A percentile compares a stretch with the other conserved stretches of the same genome.
phyloP scores from a whole-genome alignment of 2,888 invertebrate genomes.

The Heteromyza rotundicornis region DNA sequence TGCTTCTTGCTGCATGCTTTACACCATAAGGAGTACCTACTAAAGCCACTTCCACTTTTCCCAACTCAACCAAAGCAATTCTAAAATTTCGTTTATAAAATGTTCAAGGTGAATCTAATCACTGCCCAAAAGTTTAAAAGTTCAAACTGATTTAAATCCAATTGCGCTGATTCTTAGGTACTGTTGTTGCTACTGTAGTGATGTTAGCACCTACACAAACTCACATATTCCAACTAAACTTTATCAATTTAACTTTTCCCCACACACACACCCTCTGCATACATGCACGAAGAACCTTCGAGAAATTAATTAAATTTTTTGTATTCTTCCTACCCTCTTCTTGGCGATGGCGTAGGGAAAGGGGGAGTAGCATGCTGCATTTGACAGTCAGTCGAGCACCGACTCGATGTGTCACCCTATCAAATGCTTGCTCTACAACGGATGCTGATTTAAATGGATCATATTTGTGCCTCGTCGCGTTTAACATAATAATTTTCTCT shows the following conservation, averaged over 20 bases:
- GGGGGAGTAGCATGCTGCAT: neutral
- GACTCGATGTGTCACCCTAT: too few relatives aligned
- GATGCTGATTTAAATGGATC: constrained; percentile 50
- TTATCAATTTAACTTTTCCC: neutral
- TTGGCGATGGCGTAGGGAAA: neutral
- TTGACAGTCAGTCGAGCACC: neutral
- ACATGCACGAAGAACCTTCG: neutral
- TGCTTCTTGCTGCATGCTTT: too few relatives aligned
- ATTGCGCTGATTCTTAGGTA: too few relatives aligned
- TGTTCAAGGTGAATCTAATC: too few relatives aligned
- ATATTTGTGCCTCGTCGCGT: constrained; percentile 21
- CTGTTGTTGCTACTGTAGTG: too few relatives aligned
- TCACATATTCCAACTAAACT: neutral
- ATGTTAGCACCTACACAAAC: too few relatives aligned
- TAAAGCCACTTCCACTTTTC: too few relatives aligned
- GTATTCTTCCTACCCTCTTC: neutral
- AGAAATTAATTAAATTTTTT: constrained; percentile 4
- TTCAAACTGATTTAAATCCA: too few relatives aligned
- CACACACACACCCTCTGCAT: neutral
- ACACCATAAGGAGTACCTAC: too few relatives aligned
- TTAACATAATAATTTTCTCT: neutral
- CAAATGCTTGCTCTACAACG: constrained; percentile 2
- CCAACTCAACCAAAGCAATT: too few relatives aligned
- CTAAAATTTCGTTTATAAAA: too few relatives aligned
- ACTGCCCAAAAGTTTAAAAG: too few relatives aligned